Base-by-base conservation (phyloP, 1,140 invertebrate genomes). In the Chironomus tepperi region DNA sequence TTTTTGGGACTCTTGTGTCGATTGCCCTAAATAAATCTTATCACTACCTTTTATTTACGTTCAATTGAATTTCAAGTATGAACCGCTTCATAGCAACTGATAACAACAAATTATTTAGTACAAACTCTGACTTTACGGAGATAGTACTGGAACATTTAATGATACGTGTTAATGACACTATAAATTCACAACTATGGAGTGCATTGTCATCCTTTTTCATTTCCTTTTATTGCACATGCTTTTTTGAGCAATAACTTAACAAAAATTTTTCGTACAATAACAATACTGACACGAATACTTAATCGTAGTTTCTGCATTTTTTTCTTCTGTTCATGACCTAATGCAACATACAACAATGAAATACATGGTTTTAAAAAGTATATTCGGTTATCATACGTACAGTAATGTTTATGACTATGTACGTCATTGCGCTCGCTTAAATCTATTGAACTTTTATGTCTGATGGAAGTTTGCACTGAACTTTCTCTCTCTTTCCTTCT, bases 291-390 rank as follows among this genome's bases (percentile, higher is more conserved):
- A 57, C 47, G 47, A 57, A 57, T 57, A n/a, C 12, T n/a, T n/a
- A 57, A 57, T 57, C 47, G 12, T 57, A 57, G 47, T 57, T 57
- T 57, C 47, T 57, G 47, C 47, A 57, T 70, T 70, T 21, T 70
- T 70, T 70, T 19, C 19, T 70, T 21, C 19, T 16, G 65, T 70
- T 16, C 65, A 70, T 70, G 65, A 70, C 65, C 65, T 70, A 21
- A 70, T 70, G 65, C 65, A 70, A 70, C 65, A 70, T 8, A 19
- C 24, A 34, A 34, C 24, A 34, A 34, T 34, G 24, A 34, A 34
- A 2, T 2, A 34, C 24, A 34, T 34, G 24, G 24, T 34, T 57
- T 15, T 15, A 57, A 57, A 57, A 34, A 34, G 5, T 34, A 34
- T 34, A 34, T 57, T 57, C 47, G 47, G 47, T 57, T 57, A 57